Conservation (phyloP, 1,140 invertebrate species). For the Homalodisca vitripennis region DNA sequence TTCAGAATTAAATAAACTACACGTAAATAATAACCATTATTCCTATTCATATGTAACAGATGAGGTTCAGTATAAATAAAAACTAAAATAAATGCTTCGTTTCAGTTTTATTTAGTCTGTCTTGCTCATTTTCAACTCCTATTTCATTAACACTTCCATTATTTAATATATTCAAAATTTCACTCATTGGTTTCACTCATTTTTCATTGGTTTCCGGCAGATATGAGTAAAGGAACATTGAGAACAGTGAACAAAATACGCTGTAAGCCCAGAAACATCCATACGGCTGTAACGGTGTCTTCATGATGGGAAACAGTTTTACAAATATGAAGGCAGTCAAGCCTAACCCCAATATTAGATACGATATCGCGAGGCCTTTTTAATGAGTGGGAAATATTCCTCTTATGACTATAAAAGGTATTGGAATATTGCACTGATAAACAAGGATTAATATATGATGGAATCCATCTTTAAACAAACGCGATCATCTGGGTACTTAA, state of each 20-base stretch:
- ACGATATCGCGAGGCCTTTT: slow-evolving; percentile 17
- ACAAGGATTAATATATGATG: slow-evolving; percentile 22
- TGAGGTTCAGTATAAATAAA: no score
- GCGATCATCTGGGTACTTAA: slow-evolving; percentile 43
- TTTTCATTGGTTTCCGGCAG: slow-evolving; percentile 36
- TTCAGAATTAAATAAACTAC: no score
- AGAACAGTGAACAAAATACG: slow-evolving; percentile 25
- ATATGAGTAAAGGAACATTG: slow-evolving; percentile 12
- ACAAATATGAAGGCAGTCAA: slow-evolving; percentile 23
- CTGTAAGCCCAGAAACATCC: slow-evolving; percentile 34
- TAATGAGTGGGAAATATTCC: slow-evolving; percentile 33
- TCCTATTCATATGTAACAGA: no score
- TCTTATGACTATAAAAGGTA: slow-evolving; percentile 27
- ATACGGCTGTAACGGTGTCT: slow-evolving; percentile 9
- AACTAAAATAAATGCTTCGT: no score
- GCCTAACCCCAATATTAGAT: slow-evolving; percentile 1
- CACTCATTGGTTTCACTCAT: slow-evolving; percentile 25
- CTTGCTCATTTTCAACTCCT: background rate
- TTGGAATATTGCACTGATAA: slow-evolving; percentile 9
- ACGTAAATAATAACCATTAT: no score
- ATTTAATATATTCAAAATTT: slow-evolving; percentile 28
- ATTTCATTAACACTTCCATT: background rate
- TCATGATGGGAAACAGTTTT: slow-evolving; percentile 31
- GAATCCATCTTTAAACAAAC: slow-evolving; percentile 40
- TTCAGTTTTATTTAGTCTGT: no score